Evolutionary conservation across 2,113 vertebrate species (phyloP).

Genomic region (Engraulis encrasicolus): DNA sequence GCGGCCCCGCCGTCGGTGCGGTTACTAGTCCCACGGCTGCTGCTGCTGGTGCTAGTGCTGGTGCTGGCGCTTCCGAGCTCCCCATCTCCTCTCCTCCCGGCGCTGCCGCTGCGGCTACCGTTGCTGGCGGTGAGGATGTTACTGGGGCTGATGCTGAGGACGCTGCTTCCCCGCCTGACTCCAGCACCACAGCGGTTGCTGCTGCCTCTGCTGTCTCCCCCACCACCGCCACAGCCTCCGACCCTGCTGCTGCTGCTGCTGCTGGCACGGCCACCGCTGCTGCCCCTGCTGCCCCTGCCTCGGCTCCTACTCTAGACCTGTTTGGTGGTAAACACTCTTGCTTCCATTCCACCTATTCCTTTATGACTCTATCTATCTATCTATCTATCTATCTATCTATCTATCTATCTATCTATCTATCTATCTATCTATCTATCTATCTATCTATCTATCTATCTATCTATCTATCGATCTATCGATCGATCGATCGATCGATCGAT

Average conservation of each 20-base stretch:
- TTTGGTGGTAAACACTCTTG: conserved; percentile 93
- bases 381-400: neutral
- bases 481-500: too few relatives aligned
- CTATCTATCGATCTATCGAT: neutral
- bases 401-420: neutral
- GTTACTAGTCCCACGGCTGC: conserved; percentile 84
- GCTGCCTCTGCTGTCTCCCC: conserved; percentile 78
- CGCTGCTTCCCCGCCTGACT: neutral
- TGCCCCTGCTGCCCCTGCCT: conserved; percentile 73
- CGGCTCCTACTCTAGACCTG: conserved; percentile 94
- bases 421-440: neutral
- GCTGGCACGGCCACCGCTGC: conserved; percentile 57
- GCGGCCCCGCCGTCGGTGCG: conserved; percentile 82
- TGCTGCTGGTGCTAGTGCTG: conserved; percentile 66
- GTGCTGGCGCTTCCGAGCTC: conserved; percentile 44
- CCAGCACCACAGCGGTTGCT: conserved; percentile 43
- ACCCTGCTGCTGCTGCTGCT: conserved; percentile 79
- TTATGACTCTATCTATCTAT: neutral
- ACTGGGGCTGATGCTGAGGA: neutral
- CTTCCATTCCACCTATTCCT: conserved; percentile 43
- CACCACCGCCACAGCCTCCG: conserved; percentile 85
- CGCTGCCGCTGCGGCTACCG: conserved; percentile 67
- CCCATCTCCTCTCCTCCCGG: conserved; percentile 67
- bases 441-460: neutral
- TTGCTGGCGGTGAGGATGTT: too few relatives aligned